phyloP scores from a whole-genome alignment of 2,113 vertebrate species.

The Nyctibius bracteatus region DNA sequence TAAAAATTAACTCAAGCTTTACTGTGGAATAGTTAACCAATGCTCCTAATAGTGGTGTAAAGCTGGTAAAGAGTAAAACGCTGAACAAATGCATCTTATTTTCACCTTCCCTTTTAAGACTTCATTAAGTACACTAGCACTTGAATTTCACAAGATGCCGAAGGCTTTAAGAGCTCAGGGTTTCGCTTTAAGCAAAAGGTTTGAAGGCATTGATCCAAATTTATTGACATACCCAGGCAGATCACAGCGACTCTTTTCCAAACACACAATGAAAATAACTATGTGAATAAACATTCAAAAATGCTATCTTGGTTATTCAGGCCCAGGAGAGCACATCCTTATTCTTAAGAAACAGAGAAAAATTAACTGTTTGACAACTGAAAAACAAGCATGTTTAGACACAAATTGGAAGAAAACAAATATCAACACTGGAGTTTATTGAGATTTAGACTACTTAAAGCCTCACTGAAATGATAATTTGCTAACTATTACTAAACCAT shows the following conservation, averaged over 20 bases:
- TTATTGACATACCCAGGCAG: not conserved
- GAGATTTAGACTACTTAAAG: conserved; percentile 34
- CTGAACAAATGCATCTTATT: not conserved
- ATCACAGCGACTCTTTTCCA: not conserved
- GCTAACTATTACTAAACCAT: conserved; percentile 25
- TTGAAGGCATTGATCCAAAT: not conserved
- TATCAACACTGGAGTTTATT: conserved; percentile 49
- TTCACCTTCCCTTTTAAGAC: not conserved
- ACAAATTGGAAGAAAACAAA: conserved; percentile 26
- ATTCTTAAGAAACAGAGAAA: conserved; percentile 41
- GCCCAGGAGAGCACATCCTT: not conserved
- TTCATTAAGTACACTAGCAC: not conserved
- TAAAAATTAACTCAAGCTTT: not conserved
- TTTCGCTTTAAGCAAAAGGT: not conserved
- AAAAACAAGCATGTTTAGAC: conserved; percentile 27
- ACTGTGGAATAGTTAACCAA: not conserved
- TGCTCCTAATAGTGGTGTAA: not conserved
- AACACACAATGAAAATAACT: not conserved
- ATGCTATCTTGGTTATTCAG: not conserved
- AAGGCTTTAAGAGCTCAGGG: not conserved
- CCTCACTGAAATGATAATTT: conserved; percentile 30
- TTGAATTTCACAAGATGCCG: not conserved
- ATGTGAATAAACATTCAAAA: not conserved
- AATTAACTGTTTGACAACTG: conserved; percentile 18
- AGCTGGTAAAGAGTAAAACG: not conserved